Percentiles rank a stretch among this genome's conserved stretches.
Conservation (phyloP, 2,888 invertebrate species). For the Mythimna albipuncta region DNA sequence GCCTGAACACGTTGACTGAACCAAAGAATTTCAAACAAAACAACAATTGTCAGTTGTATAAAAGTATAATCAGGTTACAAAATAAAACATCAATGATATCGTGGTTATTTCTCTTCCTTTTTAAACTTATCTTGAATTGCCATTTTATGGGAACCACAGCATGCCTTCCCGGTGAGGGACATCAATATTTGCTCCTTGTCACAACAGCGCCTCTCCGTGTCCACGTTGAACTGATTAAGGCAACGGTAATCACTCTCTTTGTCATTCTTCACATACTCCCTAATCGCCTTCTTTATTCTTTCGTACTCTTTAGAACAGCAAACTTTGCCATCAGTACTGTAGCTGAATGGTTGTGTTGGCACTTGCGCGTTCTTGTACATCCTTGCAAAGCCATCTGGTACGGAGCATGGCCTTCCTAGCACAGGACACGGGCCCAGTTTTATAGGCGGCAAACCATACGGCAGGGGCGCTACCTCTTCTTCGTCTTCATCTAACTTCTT, state of each 20-base stretch:
- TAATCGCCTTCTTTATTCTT: conserved; percentile 85
- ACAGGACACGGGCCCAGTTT: conserved; percentile 87
- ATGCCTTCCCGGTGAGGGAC: conserved; percentile 80
- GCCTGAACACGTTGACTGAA: neutral
- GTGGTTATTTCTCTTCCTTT: conserved; percentile 70
- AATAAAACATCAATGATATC: conserved; percentile 85
- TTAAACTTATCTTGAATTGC: conserved; percentile 82
- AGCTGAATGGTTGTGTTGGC: conserved; percentile 80
- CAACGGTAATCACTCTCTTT: conserved; percentile 84
- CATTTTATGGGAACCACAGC: conserved; percentile 85
- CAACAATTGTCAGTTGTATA: conserved; percentile 50
- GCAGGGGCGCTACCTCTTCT: conserved; percentile 81
- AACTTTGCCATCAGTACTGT: conserved; percentile 84
- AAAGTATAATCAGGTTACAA: conserved; percentile 83
- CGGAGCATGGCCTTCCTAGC: conserved; percentile 84
- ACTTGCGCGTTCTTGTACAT: conserved; percentile 84
- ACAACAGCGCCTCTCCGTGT: conserved; percentile 85
- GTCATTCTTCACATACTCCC: conserved; percentile 82
- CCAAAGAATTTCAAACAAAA: conserved; percentile 37
- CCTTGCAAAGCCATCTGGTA: conserved; percentile 85
- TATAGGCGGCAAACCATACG: conserved; percentile 86
- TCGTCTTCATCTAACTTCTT: conserved; percentile 81
- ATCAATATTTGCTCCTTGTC: conserved; percentile 83
- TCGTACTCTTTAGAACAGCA: conserved; percentile 88
- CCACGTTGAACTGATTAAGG: conserved; percentile 82